Conservation (phyloP, 2,113 vertebrate species). For the Lota lota region DNA sequence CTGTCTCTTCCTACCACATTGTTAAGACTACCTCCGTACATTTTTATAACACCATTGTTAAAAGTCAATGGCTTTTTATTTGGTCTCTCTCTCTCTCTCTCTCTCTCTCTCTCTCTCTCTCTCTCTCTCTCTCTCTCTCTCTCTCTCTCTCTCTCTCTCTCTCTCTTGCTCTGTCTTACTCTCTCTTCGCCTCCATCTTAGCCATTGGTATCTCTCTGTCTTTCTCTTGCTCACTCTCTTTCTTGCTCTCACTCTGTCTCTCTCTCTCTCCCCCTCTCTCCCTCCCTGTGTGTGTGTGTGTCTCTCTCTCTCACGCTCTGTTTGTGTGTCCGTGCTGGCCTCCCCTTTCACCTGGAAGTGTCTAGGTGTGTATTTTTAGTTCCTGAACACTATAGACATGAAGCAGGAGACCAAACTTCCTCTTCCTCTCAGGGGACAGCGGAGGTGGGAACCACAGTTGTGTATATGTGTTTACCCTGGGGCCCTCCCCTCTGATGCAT, state of each 20-base stretch:
- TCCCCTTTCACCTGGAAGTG: constrained; percentile 78
- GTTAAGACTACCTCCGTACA: constrained; percentile 72
- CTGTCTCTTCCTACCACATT: constrained; percentile 70
- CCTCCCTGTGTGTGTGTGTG: constrained; percentile 11
- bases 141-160: constrained; percentile 6
- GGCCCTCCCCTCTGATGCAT: too few species aligned
- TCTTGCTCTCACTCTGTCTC: too few species aligned
- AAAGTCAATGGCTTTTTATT: constrained; percentile 72
- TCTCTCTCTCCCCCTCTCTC: not conserved
- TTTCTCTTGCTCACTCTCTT: too few species aligned
- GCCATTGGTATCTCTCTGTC: constrained; percentile 36
- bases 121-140: constrained; percentile 15
- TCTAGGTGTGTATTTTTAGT: constrained; percentile 72
- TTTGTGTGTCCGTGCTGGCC: constrained; percentile 61
- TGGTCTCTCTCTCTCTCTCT: constrained; percentile 42
- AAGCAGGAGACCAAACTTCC: constrained; percentile 80
- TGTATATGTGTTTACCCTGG: not conserved
- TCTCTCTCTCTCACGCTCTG: constrained; percentile 7
- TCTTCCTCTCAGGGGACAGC: constrained; percentile 84
- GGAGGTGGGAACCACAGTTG: constrained; percentile 52
- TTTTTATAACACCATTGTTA: constrained; percentile 77
- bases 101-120: constrained; percentile 32
- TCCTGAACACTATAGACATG: constrained; percentile 70
- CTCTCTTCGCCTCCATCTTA: not conserved
- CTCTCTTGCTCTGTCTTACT: not conserved